Base-by-base conservation (phyloP, 2,888 invertebrate genomes). In the Callyntrura guangdongensis region DNA sequence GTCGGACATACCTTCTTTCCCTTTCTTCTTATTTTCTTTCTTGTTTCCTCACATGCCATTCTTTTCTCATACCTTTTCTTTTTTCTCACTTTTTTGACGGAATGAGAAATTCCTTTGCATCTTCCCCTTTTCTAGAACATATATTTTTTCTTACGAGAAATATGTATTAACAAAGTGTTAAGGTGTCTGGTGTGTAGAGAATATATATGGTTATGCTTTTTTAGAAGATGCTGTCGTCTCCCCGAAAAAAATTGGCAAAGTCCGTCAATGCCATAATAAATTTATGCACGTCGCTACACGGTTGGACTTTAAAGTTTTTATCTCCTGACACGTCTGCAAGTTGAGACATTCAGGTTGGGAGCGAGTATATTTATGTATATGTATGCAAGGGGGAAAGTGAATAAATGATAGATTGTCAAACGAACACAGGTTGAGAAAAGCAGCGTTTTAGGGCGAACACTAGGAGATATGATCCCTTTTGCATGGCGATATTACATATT, bases 101-200 rank as follows among this genome's bases (percentile, higher is more conserved):
- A 82, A 88, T 88, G 88, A 88, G 88, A 88, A 88, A 88, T 88
- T 88, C 88, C 88, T 82, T 56, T 47, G 88, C 72, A 88, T 88
- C 82, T 61, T 69, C 5, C 9, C 56, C 14, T n/a, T 49, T 27
- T 61, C 45, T 5, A 9, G 56, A 81, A 69, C 36, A 12, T 25
- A 56, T 20, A 8, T n/a, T 56, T 36, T 56, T 36, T 56, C 5
- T 59, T n/a, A 8, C 14, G 14, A 79, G 25, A 59, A 6, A 36
- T 4, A 4, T 36, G 6, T 36, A 36, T 36, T 36, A 36, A 2
- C 36, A 14, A 3, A 56, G 14, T 59, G 56, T 8, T 12, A 14
- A 9, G 8, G 79, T 12, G 27, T 56, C 27, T 20, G 2, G 27
- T 56, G n/a, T 20, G 2, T n/a, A 6, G 14, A 36, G 45, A 59